Percentiles rank a stretch among this genome's conserved stretches.
phyloP scores from a whole-genome alignment of 1,140 invertebrate species.

The Drosophila ficusphila region DNA sequence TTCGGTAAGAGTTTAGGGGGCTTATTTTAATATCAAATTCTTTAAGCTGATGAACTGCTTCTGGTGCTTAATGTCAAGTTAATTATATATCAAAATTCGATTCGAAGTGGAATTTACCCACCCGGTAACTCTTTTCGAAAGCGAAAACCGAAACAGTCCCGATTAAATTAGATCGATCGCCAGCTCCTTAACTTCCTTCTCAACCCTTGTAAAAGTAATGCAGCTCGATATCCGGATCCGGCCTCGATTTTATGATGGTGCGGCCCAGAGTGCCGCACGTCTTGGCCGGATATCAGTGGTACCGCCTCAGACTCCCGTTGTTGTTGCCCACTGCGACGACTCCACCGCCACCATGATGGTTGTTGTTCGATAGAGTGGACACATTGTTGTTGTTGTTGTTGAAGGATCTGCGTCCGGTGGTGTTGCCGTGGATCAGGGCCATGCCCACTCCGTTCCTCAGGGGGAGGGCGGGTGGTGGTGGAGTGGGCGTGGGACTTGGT shows the following conservation, averaged over 20 bases:
- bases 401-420: slow-evolving; percentile 73
- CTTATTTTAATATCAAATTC: not conserved
- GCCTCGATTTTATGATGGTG: slow-evolving; percentile 45
- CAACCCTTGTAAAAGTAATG: slow-evolving; percentile 69
- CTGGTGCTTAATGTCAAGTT: too few relatives aligned
- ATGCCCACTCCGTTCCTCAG: slow-evolving; percentile 73
- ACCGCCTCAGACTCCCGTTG: slow-evolving; percentile 73
- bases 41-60: too few relatives aligned
- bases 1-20: not conserved
- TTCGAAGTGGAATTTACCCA: not conserved
- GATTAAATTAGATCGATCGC: slow-evolving; percentile 43
- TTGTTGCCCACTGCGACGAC: slow-evolving; percentile 53
- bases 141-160: not conserved
- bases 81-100: too few relatives aligned
- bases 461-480: slow-evolving; percentile 75
- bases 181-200: slow-evolving; percentile 1
- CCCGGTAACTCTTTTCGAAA: not conserved
- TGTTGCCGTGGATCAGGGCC: slow-evolving; percentile 73
- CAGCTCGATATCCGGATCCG: slow-evolving; percentile 60
- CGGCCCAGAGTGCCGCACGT: slow-evolving; percentile 70
- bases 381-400: slow-evolving; percentile 73
- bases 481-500: slow-evolving; percentile 68
- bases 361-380: slow-evolving; percentile 66
- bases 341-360: slow-evolving; percentile 41
- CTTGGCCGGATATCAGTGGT: slow-evolving; percentile 80